Base-by-base conservation (phyloP, 2,797 vertebrate genomes). In the Amazona ochrocephala region DNA sequence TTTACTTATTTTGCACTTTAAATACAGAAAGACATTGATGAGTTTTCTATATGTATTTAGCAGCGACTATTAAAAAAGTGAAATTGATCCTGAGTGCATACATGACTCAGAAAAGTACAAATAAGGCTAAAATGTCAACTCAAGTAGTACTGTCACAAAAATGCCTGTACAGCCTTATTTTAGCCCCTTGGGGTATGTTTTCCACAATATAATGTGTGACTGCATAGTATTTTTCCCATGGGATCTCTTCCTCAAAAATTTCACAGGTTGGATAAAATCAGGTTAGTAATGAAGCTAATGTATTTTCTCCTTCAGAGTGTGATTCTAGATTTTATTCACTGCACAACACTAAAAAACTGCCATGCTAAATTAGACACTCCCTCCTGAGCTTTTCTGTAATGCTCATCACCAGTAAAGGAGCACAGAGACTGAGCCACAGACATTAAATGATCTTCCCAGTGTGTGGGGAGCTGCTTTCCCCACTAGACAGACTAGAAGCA, bases 121-220 rank as follows among this genome's bases (percentile, higher is more conserved):
- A 51, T 67, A 51, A 64, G 14, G 48, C 17, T 50, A 58, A 73
- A 82, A 50, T 5, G 3, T 34, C 53, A 76, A 13, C 13, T 60
- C 24, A 22, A 62, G 71, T 50, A 56, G 42, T 32, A 30, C 7
- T 21, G 29, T 32, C 42, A 67, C 29, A 29, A 66, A 21, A 86
- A n/a, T 37, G 29, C 23, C 53, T 37, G 20, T 39, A 32, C 17
- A 26, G 44, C 32, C 41, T 50, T 44, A 30, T 24, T 77, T 27
- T 54, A 32, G 32, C 13, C 20, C 11, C 32, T 27, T 37, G 26
- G 27, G 11, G 17, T 53, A 26, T 11, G 7, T 45, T 66, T 72
- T 29, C 24, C 34, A 11, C 30, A 45, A 51, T 29, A 17, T 0
- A 53, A n/a, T 3, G 6, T 0, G 0, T 7, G 29, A 78, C 17